Conservation (phyloP, 1,140 invertebrate genomes). For the Sinella curviseta region DNA sequence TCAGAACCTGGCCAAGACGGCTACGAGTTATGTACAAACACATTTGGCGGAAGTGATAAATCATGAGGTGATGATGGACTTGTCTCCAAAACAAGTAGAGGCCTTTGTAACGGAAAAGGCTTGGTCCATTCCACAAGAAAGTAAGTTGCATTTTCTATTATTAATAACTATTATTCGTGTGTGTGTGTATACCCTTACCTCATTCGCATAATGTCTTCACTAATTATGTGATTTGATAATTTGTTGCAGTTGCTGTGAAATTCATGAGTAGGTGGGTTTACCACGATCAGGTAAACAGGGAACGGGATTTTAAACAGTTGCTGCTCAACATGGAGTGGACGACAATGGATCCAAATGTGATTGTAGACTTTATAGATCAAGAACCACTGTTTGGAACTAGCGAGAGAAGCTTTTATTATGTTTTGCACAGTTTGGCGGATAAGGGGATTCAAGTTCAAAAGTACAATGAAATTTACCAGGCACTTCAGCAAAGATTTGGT, state of each 20-base stretch:
- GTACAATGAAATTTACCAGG: constrained; percentile 59
- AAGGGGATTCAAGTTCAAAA: constrained; percentile 60
- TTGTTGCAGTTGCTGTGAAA: constrained; percentile 53
- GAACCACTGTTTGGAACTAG: constrained; percentile 59
- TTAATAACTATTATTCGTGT: too few species aligned
- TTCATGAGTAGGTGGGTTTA: constrained; percentile 63
- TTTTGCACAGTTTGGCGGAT: constrained; percentile 62
- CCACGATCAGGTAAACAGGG: constrained; percentile 56
- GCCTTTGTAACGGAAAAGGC: constrained; percentile 58
- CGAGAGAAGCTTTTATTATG: constrained; percentile 60
- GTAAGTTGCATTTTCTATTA: too few species aligned
- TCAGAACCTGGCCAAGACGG: constrained; percentile 56
- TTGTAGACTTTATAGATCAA: constrained; percentile 59
- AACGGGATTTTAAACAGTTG: constrained; percentile 60
- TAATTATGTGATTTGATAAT: too few species aligned
- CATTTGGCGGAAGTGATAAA: constrained; percentile 60
- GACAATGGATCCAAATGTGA: constrained; percentile 55
- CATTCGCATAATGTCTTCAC: constrained; percentile 49
- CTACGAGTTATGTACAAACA: constrained; percentile 58
- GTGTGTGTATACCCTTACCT: neutral
- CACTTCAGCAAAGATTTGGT: constrained; percentile 58
- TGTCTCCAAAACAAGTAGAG: constrained; percentile 59
- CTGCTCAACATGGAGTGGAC: constrained; percentile 59
- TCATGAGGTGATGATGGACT: constrained; percentile 55
- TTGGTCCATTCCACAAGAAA: constrained; percentile 41